phyloP scores from a whole-genome alignment of 2,888 invertebrate species.

The Mimas tiliae region DNA sequence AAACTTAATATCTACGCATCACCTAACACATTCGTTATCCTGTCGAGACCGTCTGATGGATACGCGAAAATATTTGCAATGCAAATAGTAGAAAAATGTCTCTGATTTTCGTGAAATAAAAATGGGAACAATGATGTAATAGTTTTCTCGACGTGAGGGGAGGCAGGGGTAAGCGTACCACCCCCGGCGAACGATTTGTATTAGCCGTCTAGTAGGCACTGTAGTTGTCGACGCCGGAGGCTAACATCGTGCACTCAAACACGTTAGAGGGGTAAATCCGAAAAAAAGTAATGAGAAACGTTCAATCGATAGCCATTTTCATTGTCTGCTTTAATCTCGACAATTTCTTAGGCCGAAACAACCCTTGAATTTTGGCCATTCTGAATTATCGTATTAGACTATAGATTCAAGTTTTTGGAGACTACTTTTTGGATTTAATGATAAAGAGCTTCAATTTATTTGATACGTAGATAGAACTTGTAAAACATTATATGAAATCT shows the following conservation, averaged over 20 bases:
- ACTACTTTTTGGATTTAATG: too few species aligned
- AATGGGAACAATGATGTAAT: conserved; percentile 69
- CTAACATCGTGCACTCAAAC: conserved; percentile 69
- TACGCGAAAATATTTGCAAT: conserved; percentile 40
- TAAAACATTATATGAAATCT: too few species aligned
- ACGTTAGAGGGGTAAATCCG: conserved; percentile 65
- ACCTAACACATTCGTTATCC: conserved; percentile 41
- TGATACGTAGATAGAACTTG: background rate
- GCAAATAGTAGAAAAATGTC: conserved; percentile 45
- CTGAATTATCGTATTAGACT: background rate
- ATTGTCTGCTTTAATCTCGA: conserved; percentile 36
- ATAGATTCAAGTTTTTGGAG: background rate
- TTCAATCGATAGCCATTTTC: conserved; percentile 55
- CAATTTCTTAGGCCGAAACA: conserved; percentile 10
- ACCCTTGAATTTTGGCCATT: background rate
- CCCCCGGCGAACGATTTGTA: conserved; percentile 81
- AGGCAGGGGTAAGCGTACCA: conserved; percentile 68
- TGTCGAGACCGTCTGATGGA: conserved; percentile 36
- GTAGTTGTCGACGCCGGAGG: conserved; percentile 80
- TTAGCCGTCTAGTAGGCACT: conserved; percentile 80
- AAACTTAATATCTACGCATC: conserved; percentile 40
- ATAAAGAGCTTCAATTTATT: too few species aligned
- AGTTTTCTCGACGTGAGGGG: conserved; percentile 64
- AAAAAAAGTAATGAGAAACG: conserved; percentile 63
- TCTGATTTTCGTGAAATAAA: conserved; percentile 55